Conservation (phyloP, 2,797 vertebrate species). For the Notolabrus celidotus region DNA sequence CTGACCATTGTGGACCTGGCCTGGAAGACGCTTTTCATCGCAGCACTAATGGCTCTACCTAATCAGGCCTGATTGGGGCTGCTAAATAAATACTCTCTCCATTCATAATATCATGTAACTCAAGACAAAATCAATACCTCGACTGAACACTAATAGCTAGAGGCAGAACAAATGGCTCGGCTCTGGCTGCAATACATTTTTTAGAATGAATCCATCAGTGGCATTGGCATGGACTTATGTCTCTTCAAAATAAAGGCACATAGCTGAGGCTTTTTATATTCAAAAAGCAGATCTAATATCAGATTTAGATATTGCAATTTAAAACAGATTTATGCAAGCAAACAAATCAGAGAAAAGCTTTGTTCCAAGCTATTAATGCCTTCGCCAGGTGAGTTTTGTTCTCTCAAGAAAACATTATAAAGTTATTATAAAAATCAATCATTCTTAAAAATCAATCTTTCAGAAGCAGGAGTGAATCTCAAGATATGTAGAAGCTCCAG, state of each 20-base stretch:
- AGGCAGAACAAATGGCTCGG: constrained; percentile 67
- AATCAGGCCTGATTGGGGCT: constrained; percentile 82
- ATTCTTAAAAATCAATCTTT: constrained; percentile 50
- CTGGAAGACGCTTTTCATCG: constrained; percentile 81
- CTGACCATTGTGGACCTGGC: constrained; percentile 70
- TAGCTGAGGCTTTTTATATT: constrained; percentile 39
- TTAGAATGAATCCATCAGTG: constrained; percentile 67
- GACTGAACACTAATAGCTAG: constrained; percentile 67
- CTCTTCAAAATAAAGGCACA: constrained; percentile 68
- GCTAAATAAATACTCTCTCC: constrained; percentile 78
- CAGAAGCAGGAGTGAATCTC: constrained; percentile 40
- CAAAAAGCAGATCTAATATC: constrained; percentile 25
- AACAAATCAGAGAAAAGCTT: constrained; percentile 40
- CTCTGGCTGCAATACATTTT: constrained; percentile 65
- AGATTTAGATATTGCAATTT: constrained; percentile 27
- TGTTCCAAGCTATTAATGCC: constrained; percentile 24
- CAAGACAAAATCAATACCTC: constrained; percentile 79
- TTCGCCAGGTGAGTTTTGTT: constrained; percentile 24
- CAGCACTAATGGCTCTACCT: constrained; percentile 78
- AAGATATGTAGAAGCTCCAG: constrained; percentile 31
- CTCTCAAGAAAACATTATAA: constrained; percentile 8
- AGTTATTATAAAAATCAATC: constrained; percentile 24
- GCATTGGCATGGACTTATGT: constrained; percentile 65
- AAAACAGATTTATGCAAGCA: constrained; percentile 48
- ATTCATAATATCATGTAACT: constrained; percentile 79